Base-by-base conservation (phyloP, 2,888 invertebrate species). In the Ariolimax columbianus region DNA sequence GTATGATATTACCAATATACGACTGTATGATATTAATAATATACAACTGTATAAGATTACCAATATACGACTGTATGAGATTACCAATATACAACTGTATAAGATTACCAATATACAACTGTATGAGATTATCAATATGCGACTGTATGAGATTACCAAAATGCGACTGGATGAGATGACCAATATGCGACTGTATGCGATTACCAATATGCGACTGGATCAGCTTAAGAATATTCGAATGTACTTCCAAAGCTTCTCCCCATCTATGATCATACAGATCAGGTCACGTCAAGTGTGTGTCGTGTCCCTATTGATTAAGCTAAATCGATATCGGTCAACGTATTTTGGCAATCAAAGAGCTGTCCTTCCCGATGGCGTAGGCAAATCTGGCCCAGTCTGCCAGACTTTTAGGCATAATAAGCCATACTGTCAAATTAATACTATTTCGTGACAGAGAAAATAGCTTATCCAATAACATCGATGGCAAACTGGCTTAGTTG, bases 391-490 rank as follows among this genome's bases (percentile, higher is more conserved):
- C 72, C 23, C 38, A 38, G 38, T 72, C 40, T 72, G 72, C 40
- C 40, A 72, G 72, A 38, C 38, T 26, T 72, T 72, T 72, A 14
- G 1, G 72, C 9, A 72, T 72, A 72, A 72, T 72, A 40, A 72
- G 38, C 72, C 38, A 40, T 40, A 26, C 26, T 72, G 38, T 72
- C 72, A 40, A 40, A 72, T 26, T 72, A 40, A 72, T 17, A 40
- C 72, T 26, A 40, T 72, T 72, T 40, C 72, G 40, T 72, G 38
- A 40, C 72, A 40, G 40, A n/a, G 72, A 72, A 70, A 72, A 40
- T 26, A 40, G 72, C 38, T 72, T 40, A 72, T 40, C 72, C 72
- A 72, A 72, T 72, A 72, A 72, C 11, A 40, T 72, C 72, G 38
- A 30, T 40, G 26, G 72, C 72, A 72, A 72, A 72, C 11, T 72